Base-by-base conservation (phyloP, 64 coral and sea anemone genomes). In the Anthopleura sola region DNA sequence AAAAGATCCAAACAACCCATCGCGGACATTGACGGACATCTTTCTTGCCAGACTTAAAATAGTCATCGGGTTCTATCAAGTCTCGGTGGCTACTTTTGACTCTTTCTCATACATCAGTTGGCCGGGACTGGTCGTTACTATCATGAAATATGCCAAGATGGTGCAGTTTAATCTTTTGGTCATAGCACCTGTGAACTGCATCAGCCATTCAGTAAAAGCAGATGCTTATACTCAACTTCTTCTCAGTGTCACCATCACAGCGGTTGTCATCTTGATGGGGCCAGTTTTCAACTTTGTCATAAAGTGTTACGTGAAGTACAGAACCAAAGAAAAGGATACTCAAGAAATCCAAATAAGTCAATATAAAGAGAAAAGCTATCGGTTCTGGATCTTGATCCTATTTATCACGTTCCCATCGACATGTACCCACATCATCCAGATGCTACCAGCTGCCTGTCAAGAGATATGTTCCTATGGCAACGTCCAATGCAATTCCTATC, bases 41-140 rank as follows among this genome's bases (percentile, higher is more conserved):
- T 21, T 88, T 64, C n/a, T 93, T 1, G 91, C 87, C 2, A 57
- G 91, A 31, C 48, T 89, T 7, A 93, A 89, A 46, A 93, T 89
- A 9, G 50, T 93, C n/a, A 86, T 89, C 29, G 91, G 90, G 6
- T 93, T 93, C 28, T 93, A 93, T 68, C 91, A 93, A 64, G 91
- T 93, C 0, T 81, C 86, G 46, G 78, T 54, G 5, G 78, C 39
- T 1, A 46, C 60, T 13, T 29, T 80, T 2, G 40, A 44, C 40
- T 44, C 40, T 1, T 44, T 44, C 9, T 44, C 40, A 0, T 44
- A 44, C 40, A 21, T 54, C 54, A 66, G 54, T 57, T 23, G 64
- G 77, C 24, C 55, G 17, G 11, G 54, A 11, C 15, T 32, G 6
- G 36, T 88, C 39, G 26, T 31, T 20, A 36, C 46, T 1, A 24